phyloP scores from a whole-genome alignment of 2,888 invertebrate species.

The Ormyrus pomaceus region DNA sequence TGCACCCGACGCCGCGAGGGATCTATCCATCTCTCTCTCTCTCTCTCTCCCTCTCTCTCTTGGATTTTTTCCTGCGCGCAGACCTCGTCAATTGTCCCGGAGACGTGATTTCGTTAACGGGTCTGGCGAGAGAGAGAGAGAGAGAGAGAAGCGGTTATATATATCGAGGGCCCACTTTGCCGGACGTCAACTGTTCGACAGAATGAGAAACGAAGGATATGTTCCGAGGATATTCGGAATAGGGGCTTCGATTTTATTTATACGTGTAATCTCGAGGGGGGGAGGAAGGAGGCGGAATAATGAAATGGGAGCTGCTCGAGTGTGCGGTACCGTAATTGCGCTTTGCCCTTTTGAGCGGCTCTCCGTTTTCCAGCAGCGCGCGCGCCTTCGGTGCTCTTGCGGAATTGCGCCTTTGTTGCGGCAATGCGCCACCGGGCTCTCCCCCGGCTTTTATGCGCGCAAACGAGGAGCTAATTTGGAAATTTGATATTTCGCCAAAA shows the following conservation, averaged over 20 bases:
- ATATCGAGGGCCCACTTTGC: constrained; percentile 30
- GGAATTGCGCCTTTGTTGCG: constrained; percentile 1
- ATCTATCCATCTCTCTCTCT: constrained; percentile 44
- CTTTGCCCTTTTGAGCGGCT: constrained; percentile 8
- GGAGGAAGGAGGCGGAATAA: constrained; percentile 16
- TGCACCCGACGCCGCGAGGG: constrained; percentile 51
- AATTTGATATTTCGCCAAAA: constrained; percentile 5
- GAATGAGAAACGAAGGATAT: constrained; percentile 50
- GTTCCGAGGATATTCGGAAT: not conserved
- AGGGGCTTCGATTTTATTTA: constrained; percentile 25
- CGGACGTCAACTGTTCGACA: constrained; percentile 46
- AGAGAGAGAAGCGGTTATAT: constrained; percentile 10
- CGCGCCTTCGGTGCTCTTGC: not conserved
- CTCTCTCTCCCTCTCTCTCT: constrained; percentile 13
- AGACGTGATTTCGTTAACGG: constrained; percentile 57
- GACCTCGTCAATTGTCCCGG: constrained; percentile 52
- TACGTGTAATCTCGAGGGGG: constrained; percentile 1
- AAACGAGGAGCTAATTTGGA: not conserved
- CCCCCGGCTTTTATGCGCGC: too few species aligned
- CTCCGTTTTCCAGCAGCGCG: too few species aligned
- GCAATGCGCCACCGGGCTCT: not conserved
- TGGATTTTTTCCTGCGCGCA: not conserved
- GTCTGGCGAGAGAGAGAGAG: constrained; percentile 28
- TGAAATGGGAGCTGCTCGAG: constrained; percentile 28
- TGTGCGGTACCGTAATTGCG: constrained; percentile 33